A percentile compares a stretch with the other conserved stretches of the same genome.
Conservation (phyloP, 2,113 vertebrate genomes). For the Aegotheles bennettii region DNA sequence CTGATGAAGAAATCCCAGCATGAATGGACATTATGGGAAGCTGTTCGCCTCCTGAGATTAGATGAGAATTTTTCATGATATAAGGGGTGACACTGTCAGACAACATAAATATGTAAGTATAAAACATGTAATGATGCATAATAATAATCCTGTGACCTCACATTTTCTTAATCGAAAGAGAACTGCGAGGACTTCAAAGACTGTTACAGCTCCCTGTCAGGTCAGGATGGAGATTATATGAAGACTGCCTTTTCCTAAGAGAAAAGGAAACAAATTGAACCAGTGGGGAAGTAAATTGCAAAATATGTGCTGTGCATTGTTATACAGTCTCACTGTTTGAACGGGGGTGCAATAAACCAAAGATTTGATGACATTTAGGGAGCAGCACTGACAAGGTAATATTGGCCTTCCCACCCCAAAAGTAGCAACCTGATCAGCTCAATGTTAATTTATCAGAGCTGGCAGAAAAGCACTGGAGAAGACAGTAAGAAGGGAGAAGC, state of each 20-base stretch:
- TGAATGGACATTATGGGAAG: neutral
- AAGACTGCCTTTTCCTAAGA: neutral
- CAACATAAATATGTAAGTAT: neutral
- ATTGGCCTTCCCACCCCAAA: neutral
- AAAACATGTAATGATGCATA: neutral
- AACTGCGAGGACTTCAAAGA: neutral
- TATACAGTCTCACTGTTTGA: neutral
- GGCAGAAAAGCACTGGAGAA: neutral
- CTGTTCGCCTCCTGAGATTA: neutral
- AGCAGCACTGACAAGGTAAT: neutral
- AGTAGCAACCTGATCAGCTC: neutral
- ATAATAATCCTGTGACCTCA: neutral
- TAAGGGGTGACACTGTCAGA: neutral
- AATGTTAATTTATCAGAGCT: neutral
- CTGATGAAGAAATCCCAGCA: neutral
- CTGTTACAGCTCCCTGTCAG: neutral
- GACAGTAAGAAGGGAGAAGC: neutral
- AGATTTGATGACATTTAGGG: slow-evolving; percentile 8
- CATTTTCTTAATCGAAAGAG: fast-evolving
- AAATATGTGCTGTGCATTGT: neutral
- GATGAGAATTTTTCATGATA: neutral
- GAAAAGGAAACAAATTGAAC: neutral
- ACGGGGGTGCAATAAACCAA: neutral
- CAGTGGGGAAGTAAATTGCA: neutral
- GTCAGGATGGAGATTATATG: neutral